Evolutionary conservation across 2,888 invertebrate genomes (phyloP).

Genomic region (Thecocarcelia acutangulata): DNA sequence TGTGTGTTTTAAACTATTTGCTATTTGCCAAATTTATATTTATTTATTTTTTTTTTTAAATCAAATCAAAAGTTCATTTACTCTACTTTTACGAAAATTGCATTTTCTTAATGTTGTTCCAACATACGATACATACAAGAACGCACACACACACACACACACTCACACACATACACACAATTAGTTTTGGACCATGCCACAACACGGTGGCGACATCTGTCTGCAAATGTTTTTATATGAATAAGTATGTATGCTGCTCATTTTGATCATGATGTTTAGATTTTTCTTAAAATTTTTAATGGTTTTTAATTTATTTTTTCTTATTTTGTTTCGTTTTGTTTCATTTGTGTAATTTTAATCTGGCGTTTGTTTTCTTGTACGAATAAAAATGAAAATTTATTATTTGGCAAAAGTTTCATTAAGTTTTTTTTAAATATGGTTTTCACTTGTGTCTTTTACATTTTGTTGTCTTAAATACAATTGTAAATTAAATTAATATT

Average conservation of each 20-base stretch:
- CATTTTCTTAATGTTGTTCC: slow-evolving; percentile 25
- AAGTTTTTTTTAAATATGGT: slow-evolving; percentile 3
- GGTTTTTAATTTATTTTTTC: slow-evolving; percentile 37
- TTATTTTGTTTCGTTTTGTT: slow-evolving; percentile 6
- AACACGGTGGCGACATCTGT: slow-evolving; percentile 68
- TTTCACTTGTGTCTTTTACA: slow-evolving; percentile 24
- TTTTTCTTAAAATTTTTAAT: slow-evolving; percentile 50
- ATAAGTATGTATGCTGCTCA: slow-evolving; percentile 31
- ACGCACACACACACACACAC: not conserved
- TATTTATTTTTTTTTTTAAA: slow-evolving; percentile 34
- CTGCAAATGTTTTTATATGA: slow-evolving; percentile 49
- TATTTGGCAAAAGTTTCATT: slow-evolving; percentile 62
- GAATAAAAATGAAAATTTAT: slow-evolving; percentile 60
- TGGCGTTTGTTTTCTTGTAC: slow-evolving; percentile 55
- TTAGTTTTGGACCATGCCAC: slow-evolving; percentile 60
- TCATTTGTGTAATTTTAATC: slow-evolving; percentile 22
- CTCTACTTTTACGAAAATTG: slow-evolving; percentile 46
- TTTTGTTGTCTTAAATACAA: slow-evolving; percentile 59
- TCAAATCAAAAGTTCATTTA: slow-evolving; percentile 67
- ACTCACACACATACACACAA: slow-evolving; percentile 13
- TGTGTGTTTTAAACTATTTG: slow-evolving; percentile 46
- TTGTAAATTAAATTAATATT: slow-evolving; percentile 67
- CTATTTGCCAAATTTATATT: slow-evolving; percentile 62
- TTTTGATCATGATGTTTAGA: slow-evolving; percentile 37
- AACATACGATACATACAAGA: too few relatives aligned